Evolutionary conservation across 1,140 invertebrate species (phyloP).

Genomic region (Bombus sibiricus): DNA sequence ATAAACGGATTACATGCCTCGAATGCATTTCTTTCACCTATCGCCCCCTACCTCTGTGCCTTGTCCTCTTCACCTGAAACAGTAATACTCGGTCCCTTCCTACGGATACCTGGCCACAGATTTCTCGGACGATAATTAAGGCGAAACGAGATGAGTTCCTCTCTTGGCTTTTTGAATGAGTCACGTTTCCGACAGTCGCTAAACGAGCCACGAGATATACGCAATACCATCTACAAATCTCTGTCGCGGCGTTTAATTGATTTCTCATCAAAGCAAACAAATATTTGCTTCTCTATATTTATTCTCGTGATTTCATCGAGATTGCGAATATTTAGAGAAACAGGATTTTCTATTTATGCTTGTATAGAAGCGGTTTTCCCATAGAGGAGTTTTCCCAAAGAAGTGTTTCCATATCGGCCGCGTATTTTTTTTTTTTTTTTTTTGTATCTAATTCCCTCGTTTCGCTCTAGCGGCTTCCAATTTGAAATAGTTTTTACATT

Average conservation of each 20-base stretch:
- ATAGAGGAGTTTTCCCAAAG: too few relatives aligned
- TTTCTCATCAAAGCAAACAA: not conserved
- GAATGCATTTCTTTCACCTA: conserved; percentile 66
- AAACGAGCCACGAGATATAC: conserved; percentile 8
- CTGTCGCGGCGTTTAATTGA: not conserved
- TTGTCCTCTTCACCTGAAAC: conserved; percentile 51
- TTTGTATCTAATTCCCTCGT: not conserved
- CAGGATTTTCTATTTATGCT: not conserved
- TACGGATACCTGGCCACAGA: conserved; percentile 64
- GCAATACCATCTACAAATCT: not conserved
- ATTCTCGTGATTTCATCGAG: not conserved
- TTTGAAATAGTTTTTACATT: not conserved
- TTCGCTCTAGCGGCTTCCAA: not conserved
- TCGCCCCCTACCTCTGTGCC: not conserved
- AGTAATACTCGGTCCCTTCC: conserved; percentile 49
- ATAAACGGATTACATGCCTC: conserved; percentile 75
- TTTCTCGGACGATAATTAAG: conserved; percentile 68
- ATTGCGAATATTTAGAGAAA: not conserved
- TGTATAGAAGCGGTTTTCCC: too few relatives aligned
- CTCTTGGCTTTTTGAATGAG: conserved; percentile 8
- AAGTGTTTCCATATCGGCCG: not conserved
- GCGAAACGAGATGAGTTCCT: conserved; percentile 56
- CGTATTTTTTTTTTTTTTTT: not conserved
- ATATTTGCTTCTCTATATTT: not conserved
- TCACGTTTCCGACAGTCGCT: conserved; percentile 40